These are phyloP conservation scores for Triplophysa tibetana DNA, from an alignment of 2,113 vertebrate species.

Conservation along the genomic window DNA sequence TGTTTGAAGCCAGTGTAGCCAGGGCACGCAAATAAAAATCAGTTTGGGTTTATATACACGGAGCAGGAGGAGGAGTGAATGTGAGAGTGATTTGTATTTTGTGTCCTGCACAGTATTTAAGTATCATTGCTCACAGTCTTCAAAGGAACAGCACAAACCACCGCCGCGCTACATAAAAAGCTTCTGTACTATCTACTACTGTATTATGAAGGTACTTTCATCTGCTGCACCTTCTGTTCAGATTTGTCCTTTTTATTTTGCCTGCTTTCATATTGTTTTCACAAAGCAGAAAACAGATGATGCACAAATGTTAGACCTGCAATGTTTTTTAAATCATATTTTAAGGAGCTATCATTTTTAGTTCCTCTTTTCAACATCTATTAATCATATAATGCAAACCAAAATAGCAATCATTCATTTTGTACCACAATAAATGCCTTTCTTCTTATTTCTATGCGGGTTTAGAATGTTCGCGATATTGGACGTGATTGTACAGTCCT, in stretches of 20 bases:
- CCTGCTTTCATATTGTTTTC: constrained; percentile 26
- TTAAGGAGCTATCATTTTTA: constrained; percentile 10
- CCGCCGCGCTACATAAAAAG: constrained; percentile 8
- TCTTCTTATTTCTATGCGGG: background rate
- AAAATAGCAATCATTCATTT: background rate
- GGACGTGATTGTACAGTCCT: too few species aligned
- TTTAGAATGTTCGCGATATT: background rate
- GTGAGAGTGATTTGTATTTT: background rate
- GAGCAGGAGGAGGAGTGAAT: background rate
- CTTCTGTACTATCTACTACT: constrained; percentile 1
- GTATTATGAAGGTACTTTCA: constrained; percentile 31
- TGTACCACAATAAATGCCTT: background rate
- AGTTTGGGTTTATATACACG: background rate
- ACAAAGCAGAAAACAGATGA: constrained; percentile 14
- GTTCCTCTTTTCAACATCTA: background rate
- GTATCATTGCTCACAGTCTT: constrained; percentile 2
- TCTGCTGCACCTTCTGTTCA: constrained; percentile 24
- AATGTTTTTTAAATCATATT: background rate
- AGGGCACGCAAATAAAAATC: background rate
- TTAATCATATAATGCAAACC: background rate
- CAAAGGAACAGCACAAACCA: constrained; percentile 18
- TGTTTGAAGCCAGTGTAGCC: background rate
- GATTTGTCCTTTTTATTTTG: constrained; percentile 1
- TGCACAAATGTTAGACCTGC: constrained; percentile 14
- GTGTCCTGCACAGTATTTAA: constrained; percentile 8